Evolutionary conservation across 2,888 invertebrate species (phyloP).

Genomic region (Deroplatys truncata): DNA sequence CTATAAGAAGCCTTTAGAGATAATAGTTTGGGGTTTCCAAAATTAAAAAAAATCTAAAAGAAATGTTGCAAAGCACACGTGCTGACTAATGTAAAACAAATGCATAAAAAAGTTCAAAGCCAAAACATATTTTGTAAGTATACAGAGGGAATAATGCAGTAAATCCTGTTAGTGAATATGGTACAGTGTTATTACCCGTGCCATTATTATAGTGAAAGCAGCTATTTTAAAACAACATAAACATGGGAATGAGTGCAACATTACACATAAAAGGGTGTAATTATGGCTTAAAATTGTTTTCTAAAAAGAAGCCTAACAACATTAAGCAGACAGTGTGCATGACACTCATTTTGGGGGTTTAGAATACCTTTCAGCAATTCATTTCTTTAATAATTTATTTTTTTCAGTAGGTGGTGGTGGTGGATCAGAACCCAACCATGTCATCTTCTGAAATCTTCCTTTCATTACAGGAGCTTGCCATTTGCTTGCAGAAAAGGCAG

Average conservation of each 20-base stretch:
- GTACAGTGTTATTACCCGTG: background rate
- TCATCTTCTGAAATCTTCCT: conserved; percentile 39
- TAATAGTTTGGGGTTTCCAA: background rate
- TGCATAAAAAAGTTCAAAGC: background rate
- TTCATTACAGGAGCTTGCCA: conserved; percentile 44
- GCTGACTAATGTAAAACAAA: background rate
- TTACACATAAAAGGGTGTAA: background rate
- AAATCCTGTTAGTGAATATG: background rate
- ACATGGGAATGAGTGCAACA: background rate
- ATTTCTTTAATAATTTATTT: conserved; percentile 22
- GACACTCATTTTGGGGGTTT: background rate
- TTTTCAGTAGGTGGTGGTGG: conserved; percentile 27
- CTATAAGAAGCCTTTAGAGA: background rate
- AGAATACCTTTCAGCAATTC: background rate
- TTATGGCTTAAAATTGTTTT: background rate
- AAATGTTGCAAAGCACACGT: background rate
- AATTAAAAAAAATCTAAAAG: background rate
- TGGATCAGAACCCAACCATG: conserved; percentile 30
- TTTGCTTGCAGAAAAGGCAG: conserved; percentile 37
- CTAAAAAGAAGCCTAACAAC: background rate
- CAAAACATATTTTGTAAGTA: background rate
- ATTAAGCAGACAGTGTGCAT: background rate
- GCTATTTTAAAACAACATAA: background rate
- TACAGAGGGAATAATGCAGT: background rate
- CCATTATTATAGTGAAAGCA: background rate